Evolutionary conservation across 2,797 vertebrate species (phyloP), one percentile per base, ranked within the genome.

Genomic region (Enteromius treurensis): DNA sequence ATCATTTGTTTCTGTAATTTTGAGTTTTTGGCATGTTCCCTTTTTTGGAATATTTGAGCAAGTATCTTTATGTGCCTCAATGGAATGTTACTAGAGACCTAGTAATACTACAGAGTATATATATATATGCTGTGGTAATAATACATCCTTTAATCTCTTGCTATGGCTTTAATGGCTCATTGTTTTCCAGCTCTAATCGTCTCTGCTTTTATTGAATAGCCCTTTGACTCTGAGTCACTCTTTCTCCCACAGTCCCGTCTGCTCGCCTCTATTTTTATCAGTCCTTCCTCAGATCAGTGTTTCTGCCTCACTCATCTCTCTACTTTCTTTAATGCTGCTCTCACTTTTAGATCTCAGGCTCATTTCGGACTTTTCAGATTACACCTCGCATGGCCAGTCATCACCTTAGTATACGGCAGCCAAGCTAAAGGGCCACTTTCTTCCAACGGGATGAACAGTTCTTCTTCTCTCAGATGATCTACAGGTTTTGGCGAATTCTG

Each of bases 211-310:
- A 60, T 62, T 77, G 51, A 73, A 40, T 55, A 51, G 47, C 21
- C 14, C 60, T 67, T 70, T 69, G 64, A 80, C 47, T 19, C 64
- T 37, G 62, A 79, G 51, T 26, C 47, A 80, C 65, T 68, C 47
- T 70, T 80, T 70, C 64, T 49, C 32, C 47, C 47, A 37, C 29
- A 45, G 75, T 47, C 37, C 74, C 37, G 37, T 65, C 60, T 78
- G 42, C 26, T 78, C 5, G 1, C 8, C 42, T 78, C 76, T 65
- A 49, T 78, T 77, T 78, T 49, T 65, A 77, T 62, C 75, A 78
- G 58, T 49, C n/a, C 17, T 3, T 77, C 23, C 23, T 65, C 62
- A 34, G 60, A 79, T 67, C 77, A 51, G 26, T 5, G 0, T 65
- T 67, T 37, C 62, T 79, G 45, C 42, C 77, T 79, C 26, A 49